Evolutionary conservation across 2,797 vertebrate species (phyloP), one percentile per base, ranked within the genome.

Genomic region (Ctenopoma multispine): DNA sequence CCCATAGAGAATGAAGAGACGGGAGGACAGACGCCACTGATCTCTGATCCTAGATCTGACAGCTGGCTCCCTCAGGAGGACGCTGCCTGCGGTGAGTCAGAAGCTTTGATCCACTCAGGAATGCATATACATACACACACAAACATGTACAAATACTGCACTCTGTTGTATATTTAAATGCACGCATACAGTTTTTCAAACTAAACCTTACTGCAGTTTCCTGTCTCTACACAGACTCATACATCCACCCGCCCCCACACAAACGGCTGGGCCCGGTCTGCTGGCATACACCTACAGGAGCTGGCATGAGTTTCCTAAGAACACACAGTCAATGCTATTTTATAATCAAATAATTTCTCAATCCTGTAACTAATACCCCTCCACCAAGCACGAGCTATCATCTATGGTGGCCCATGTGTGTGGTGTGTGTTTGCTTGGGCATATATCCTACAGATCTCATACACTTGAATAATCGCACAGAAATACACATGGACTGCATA

Each of bases 291-390:
- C 24, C 34, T 21, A n/a, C 56, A 43, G 64, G 57, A 82, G 66
- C 64, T 92, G 91, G 91, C 88, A 85, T 0, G 11, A 66, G 63
- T 50, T 64, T 46, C 72, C 48, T 77, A 63, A 82, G 74, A 90
- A 82, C 83, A 89, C 82, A 86, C 87, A 85, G 82, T 77, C 69
- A 27, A 65, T 1, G 17, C 59, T 89, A 77, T 85, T 90, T 89
- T 87, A 90, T 88, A 89, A 90, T 90, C 81, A 90, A 91, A 92
- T 92, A 76, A 91, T 90, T 90, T 89, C 81, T 87, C 86, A 86
- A 77, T 86, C 66, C 77, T 85, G 92, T 78, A 90, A 91, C 83
- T 80, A 75, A 91, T 83, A 89, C 66, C 20, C 53, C 62, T 80
- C 41, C 79, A 53, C 68, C 4, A 46, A 86, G 75, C 63, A 67